Evolutionary conservation across 2,113 vertebrate species (phyloP), one percentile per base, ranked within the genome.

Genomic region (crab-eating macaque (Macaca fascicularis)): DNA sequence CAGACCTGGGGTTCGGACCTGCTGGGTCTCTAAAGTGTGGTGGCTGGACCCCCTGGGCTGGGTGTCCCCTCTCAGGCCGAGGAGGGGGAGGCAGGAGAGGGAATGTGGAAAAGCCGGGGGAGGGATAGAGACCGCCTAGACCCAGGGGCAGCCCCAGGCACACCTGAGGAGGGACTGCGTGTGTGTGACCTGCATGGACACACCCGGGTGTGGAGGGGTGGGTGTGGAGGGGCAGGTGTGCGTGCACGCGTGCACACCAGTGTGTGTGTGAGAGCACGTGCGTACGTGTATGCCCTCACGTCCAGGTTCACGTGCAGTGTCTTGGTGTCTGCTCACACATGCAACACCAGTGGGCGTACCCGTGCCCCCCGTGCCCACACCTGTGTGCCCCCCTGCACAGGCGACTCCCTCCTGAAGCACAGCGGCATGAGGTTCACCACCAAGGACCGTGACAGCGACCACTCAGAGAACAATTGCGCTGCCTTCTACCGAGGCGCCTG

Each of bases 371-470:
- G 3, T 16, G 75, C 45, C 75, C 13, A 5, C 69, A 2, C 23
- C 17, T 0, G 5, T 9, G 43, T 10, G 64, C 19, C 0, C 17
- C 5, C 25, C 59, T 4, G 8, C 4, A 0, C 96, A 99, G 99
- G 99, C 0, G 99, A 99, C 97, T 99, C 99, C 45, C 98, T 99
- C 96, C 98, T 99, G 96, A 99, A 99, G 98, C 99, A 99, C 99
- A 99, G 99, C 0, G 99, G 99, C 74, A 99, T 99, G 99, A 99
- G 99, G 97, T 99, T 99, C 98, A 99, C 99, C 98, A 99, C 99
- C 95, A 99, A 99, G 98, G 99, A 99, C 99, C 98, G 98, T 81
- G 99, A 99, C 98, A 99, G 99, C 10, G 99, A 99, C 98, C 99
- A 99, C 98, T 99, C 99, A 0, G 99, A 99, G 98, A 99, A 99